Conservation (phyloP, 2,888 invertebrate genomes). For the Scaptomyza tumidula region DNA sequence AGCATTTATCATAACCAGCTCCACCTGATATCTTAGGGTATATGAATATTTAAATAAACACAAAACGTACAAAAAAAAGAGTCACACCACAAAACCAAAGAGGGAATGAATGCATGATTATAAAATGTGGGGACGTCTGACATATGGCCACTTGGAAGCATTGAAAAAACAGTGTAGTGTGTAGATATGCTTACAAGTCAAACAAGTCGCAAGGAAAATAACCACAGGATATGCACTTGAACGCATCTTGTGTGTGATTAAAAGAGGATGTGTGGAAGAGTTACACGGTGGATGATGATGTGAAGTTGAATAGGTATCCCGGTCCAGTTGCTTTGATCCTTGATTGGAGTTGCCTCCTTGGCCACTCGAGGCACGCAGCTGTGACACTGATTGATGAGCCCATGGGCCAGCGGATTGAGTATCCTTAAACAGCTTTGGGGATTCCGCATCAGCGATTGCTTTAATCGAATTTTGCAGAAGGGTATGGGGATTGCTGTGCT, state of each 20-base stretch:
- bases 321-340: slow-evolving; percentile 73
- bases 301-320: slow-evolving; percentile 16
- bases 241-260: slow-evolving; percentile 67
- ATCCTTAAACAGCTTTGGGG: slow-evolving; percentile 52
- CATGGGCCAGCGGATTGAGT: slow-evolving; percentile 14
- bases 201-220: slow-evolving; percentile 49
- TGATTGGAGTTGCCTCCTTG: slow-evolving; percentile 61
- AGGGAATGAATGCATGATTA: slow-evolving; percentile 21
- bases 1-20: neutral
- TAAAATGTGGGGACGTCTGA: slow-evolving; percentile 44
- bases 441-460: slow-evolving; percentile 69
- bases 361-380: slow-evolving; percentile 60
- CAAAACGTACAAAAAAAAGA: slow-evolving; percentile 15
- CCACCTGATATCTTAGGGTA: slow-evolving; percentile 9
- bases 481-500: neutral
- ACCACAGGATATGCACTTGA: slow-evolving; percentile 79
- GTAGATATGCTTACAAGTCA: slow-evolving; percentile 66
- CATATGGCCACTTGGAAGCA: slow-evolving; percentile 70
- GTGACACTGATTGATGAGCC: slow-evolving; percentile 72
- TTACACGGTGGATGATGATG: slow-evolving; percentile 31
- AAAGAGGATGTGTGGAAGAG: slow-evolving; percentile 56
- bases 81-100: slow-evolving; percentile 43
- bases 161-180: slow-evolving; percentile 47
- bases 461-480: slow-evolving; percentile 62
- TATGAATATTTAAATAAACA: slow-evolving; percentile 23